Base-by-base conservation (phyloP, 1,140 invertebrate species). In the Caenorhabditis remanei region DNA sequence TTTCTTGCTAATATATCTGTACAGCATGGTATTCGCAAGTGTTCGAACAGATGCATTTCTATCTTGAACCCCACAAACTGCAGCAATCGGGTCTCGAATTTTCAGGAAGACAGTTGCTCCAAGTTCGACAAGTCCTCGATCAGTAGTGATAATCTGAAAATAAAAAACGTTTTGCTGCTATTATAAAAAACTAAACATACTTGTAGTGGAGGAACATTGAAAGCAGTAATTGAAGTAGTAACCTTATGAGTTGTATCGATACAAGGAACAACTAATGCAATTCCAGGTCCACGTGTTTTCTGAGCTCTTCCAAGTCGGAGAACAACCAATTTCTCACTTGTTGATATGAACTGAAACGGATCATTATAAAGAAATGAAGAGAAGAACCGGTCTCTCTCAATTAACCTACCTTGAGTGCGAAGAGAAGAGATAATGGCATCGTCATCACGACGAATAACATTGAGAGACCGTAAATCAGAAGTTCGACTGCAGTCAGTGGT, bases 131-230 rank as follows among this genome's bases (percentile, higher is more conserved):
- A 89, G 61, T 41, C 89, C 89, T 67, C 89, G 24, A 83, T 89
- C 89, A 19, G 46, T 53, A 21, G 89, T 89, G 7, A 89, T 89
- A 14, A 89, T 56, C 83, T 88, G 46, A 48, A 88, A 79, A 16
- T n/a, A 32, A 19, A 50, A 67, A 40, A 3, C n/a, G 32, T 32
- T 32, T 32, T 2, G 2, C 32, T 32, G 32, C 32, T 32, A 32
- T 32, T 41, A 19, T n/a, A 41, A n/a, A 13, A 11, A 56, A 7
- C 19, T 16, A 21, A 63, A 75, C 75, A 41, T 53, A 87, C 87
- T 61, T 89, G 88, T 19, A 89, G 79, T 43, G 89, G 89, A 61
- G 89, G 89, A 32, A 89, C 89, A 85, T 89, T 89, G 86, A 89
- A 89, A 9, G 89, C 89, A 16, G 83, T 89, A 43, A 89, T 75